Percentiles rank a stretch among this genome's conserved stretches.
These are phyloP conservation scores for Plectus sambesii DNA, from an alignment of 1,140 invertebrate species.

Conservation along the genomic window DNA sequence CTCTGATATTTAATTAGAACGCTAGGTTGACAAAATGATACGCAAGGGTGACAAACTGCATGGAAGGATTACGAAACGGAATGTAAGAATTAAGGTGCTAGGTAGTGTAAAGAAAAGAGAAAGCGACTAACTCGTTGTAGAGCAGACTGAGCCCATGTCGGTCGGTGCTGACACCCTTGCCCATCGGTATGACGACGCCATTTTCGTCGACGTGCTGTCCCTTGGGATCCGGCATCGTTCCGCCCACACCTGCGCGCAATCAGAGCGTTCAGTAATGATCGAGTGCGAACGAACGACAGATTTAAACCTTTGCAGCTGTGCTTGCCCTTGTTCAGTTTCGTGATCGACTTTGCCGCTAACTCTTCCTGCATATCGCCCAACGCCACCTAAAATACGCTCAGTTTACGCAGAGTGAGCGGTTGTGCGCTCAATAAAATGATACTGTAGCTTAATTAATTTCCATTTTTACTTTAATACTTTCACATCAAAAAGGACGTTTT, in stretches of 20 bases:
- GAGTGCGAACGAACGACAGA: constrained; percentile 30
- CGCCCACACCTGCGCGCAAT: constrained; percentile 51
- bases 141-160: constrained; percentile 53
- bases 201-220: constrained; percentile 18
- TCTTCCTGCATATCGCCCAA: constrained; percentile 76
- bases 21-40: too few species aligned
- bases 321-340: constrained; percentile 63
- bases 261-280: constrained; percentile 27
- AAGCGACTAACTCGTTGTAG: constrained; percentile 63
- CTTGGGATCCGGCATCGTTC: constrained; percentile 59
- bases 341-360: constrained; percentile 59
- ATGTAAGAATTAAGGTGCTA: too few species aligned
- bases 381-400: too few species aligned
- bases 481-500: too few species aligned
- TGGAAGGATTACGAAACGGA: background rate
- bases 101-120: constrained; percentile 11
- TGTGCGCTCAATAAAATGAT: too few species aligned
- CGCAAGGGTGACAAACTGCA: too few species aligned
- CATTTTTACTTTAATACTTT: too few species aligned
- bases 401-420: too few species aligned
- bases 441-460: too few species aligned
- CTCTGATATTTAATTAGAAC: too few species aligned
- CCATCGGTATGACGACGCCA: constrained; percentile 65
- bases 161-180: constrained; percentile 51
- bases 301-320: constrained; percentile 64